Percentiles rank a stretch among this genome's conserved stretches.
Evolutionary conservation across 2,888 invertebrate genomes (phyloP).

Genomic region (Ophion ellenae): DNA sequence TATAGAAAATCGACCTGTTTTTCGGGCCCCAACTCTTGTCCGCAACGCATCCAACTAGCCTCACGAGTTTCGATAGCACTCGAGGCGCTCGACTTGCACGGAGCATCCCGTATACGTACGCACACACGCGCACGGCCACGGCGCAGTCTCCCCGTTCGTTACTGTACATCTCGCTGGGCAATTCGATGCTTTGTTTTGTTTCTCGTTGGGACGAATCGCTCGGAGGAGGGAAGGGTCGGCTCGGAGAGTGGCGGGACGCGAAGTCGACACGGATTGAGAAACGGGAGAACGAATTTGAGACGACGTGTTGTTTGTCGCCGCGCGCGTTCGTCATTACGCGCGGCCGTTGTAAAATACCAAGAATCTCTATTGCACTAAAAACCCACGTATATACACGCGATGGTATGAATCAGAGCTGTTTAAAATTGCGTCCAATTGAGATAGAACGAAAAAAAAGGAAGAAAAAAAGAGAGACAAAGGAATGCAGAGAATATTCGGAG

Average conservation of each 20-base stretch:
- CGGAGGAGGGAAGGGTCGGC: too few species aligned
- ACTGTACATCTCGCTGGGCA: not conserved
- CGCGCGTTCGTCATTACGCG: slow-evolving; percentile 29
- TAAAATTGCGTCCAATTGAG: slow-evolving; percentile 28
- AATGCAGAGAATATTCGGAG: not conserved
- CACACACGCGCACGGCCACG: not conserved
- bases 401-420: slow-evolving; percentile 28
- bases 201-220: not conserved
- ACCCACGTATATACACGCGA: not conserved
- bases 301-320: slow-evolving; percentile 40
- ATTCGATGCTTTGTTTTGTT: not conserved
- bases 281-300: slow-evolving; percentile 52
- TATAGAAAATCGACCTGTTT: too few species aligned
- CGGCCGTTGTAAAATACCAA: slow-evolving; percentile 29
- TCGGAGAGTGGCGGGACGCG: slow-evolving; percentile 3
- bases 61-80: not conserved
- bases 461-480: not conserved
- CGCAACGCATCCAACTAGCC: too few species aligned
- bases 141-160: not conserved
- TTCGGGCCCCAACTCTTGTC: too few species aligned
- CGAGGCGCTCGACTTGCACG: not conserved
- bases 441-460: not conserved
- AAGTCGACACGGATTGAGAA: slow-evolving; percentile 37
- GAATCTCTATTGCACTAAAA: slow-evolving; percentile 30
- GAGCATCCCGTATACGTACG: not conserved